These are phyloP conservation scores for Keiferia lycopersicella DNA, from an alignment of 2,888 invertebrate genomes.

Conservation along the genomic window DNA sequence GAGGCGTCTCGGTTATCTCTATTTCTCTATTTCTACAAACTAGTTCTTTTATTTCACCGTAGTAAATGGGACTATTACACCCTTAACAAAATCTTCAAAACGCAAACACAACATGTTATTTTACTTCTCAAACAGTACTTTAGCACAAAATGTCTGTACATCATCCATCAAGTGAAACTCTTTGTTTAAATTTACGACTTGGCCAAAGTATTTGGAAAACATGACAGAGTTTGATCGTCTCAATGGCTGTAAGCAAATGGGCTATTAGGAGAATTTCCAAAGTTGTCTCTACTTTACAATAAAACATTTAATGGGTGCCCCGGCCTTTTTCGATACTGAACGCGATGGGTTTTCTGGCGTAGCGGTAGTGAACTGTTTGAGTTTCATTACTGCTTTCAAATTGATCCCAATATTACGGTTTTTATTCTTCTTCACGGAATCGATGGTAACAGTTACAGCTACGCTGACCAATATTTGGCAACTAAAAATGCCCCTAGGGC, in stretches of 20 bases:
- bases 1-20: no score
- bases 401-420: background rate
- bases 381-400: background rate
- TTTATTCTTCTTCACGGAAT: no score
- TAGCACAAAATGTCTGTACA: constrained; percentile 30
- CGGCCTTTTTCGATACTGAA: constrained; percentile 26
- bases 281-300: constrained; percentile 46
- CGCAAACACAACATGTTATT: background rate
- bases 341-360: background rate
- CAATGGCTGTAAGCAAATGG: constrained; percentile 43
- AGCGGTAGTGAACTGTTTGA: background rate
- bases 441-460: no score
- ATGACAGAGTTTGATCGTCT: constrained; percentile 51
- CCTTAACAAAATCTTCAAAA: background rate
- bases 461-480: no score
- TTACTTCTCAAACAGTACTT: background rate
- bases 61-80: no score
- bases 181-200: constrained; percentile 46
- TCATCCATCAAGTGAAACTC: constrained; percentile 32
- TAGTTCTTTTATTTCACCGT: no score
- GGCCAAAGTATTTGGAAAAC: constrained; percentile 49
- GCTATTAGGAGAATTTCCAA: constrained; percentile 48
- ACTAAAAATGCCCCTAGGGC: no score
- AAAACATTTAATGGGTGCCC: constrained; percentile 44
- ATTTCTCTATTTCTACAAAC: no score